Conservation (phyloP, 2,888 invertebrate species). For the Tinea trinotella region DNA sequence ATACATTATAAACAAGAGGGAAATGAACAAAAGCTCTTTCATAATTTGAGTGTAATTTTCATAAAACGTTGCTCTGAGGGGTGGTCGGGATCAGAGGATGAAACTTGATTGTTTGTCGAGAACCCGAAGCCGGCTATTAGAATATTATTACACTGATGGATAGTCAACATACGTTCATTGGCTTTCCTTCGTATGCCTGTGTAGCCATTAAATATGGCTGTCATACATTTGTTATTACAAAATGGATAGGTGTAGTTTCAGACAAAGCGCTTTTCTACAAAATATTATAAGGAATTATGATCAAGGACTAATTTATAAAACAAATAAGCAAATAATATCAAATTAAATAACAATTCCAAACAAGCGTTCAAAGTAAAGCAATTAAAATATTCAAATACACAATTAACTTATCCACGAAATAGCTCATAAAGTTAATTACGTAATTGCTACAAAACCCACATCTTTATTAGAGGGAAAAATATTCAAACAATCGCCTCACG, state of each 20-base stretch:
- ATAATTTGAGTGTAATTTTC: constrained; percentile 2
- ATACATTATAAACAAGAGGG: background rate
- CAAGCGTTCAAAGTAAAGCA: no score
- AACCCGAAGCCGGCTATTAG: constrained; percentile 10
- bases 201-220: background rate
- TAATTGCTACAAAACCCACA: background rate
- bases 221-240: no score
- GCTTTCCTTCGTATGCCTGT: background rate
- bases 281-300: no score
- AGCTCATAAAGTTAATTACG: constrained; percentile 1
- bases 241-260: no score
- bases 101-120: constrained; percentile 14
- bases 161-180: constrained; percentile 9
- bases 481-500: background rate
- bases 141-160: constrained; percentile 15
- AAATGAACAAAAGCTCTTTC: background rate
- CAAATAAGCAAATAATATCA: background rate
- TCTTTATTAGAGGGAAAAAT: background rate
- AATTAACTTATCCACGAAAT: background rate
- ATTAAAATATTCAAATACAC: background rate
- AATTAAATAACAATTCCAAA: background rate
- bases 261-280: no score
- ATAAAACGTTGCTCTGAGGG: background rate
- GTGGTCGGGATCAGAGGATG: background rate
- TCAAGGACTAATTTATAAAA: no score